A percentile compares a stretch with the other conserved stretches of the same genome.
These are phyloP conservation scores for Eledone cirrhosa DNA, from an alignment of 2,888 invertebrate species.

Conservation along the genomic window DNA sequence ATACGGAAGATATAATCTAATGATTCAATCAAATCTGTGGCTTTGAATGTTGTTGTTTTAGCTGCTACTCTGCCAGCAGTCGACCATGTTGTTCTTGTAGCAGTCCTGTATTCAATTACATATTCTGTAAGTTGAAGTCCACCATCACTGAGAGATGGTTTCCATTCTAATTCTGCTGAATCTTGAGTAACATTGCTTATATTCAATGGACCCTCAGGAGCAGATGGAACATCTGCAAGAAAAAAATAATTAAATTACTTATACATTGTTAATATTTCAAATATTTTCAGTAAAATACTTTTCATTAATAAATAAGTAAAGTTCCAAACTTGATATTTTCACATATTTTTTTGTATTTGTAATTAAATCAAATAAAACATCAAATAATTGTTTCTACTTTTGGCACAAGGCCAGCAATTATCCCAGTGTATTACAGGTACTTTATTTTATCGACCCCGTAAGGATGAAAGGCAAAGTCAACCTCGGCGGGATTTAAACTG, in stretches of 20 bases:
- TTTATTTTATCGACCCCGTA: too few species aligned
- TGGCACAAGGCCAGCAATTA: too few species aligned
- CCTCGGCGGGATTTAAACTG: too few species aligned
- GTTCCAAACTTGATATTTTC: too few species aligned
- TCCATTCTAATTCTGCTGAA: conserved; percentile 63
- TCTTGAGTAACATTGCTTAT: conserved; percentile 52
- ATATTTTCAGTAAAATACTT: too few species aligned
- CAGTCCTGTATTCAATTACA: conserved; percentile 44
- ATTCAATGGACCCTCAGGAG: conserved; percentile 58
- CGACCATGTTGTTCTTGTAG: conserved; percentile 73
- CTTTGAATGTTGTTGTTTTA: conserved; percentile 47
- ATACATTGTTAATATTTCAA: too few species aligned
- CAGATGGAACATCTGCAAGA: conserved; percentile 49
- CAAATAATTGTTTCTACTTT: too few species aligned
- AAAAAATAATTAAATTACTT: background rate
- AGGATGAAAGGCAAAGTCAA: too few species aligned
- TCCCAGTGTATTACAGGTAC: too few species aligned
- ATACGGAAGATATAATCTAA: conserved; percentile 62
- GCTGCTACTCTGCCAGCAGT: conserved; percentile 71
- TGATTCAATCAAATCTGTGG: conserved; percentile 57
- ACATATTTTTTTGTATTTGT: too few species aligned
- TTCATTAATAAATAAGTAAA: too few species aligned
- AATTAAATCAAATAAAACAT: too few species aligned
- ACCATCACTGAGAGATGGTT: conserved; percentile 56
- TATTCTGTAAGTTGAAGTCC: conserved; percentile 52